Evolutionary conservation across 2,888 invertebrate species (phyloP).

Genomic region (Xylota sylvarum): DNA sequence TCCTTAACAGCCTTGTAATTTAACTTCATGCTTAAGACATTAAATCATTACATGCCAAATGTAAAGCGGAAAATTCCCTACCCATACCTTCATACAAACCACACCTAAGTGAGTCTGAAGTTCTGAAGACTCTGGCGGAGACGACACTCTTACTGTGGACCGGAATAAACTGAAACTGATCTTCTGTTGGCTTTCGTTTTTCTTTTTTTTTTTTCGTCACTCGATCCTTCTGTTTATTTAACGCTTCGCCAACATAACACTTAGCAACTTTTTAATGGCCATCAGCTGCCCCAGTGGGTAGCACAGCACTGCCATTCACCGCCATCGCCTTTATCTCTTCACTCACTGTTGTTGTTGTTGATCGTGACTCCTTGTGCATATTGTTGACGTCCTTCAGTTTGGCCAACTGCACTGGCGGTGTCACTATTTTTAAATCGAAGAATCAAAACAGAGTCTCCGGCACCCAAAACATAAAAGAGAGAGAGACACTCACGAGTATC

Average conservation of each 20-base stretch:
- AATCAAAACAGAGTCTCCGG: conserved; percentile 56
- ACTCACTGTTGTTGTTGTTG: conserved; percentile 61
- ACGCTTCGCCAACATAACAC: conserved; percentile 50
- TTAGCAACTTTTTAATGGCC: conserved; percentile 53
- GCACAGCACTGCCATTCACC: conserved; percentile 42
- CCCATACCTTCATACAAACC: not conserved
- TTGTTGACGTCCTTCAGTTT: conserved; percentile 70
- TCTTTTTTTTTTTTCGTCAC: conserved; percentile 21
- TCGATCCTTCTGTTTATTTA: conserved; percentile 39
- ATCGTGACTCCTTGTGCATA: conserved; percentile 69
- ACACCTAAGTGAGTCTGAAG: not conserved
- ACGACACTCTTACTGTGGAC: not conserved
- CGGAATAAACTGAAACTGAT: conserved; percentile 37
- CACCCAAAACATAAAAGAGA: conserved; percentile 48
- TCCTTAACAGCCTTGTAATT: too few species aligned
- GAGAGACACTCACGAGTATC: conserved; percentile 18
- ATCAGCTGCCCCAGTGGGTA: conserved; percentile 37
- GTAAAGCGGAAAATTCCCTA: conserved; percentile 10
- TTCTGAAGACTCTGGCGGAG: too few species aligned
- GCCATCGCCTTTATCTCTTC: conserved; percentile 39
- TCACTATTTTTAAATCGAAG: conserved; percentile 68
- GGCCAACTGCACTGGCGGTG: conserved; percentile 59
- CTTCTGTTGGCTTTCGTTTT: not conserved
- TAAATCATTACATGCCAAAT: not conserved
- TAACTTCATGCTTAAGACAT: not conserved